phyloP scores from a whole-genome alignment of 2,113 vertebrate species.

The Marcusenius ussheri region DNA sequence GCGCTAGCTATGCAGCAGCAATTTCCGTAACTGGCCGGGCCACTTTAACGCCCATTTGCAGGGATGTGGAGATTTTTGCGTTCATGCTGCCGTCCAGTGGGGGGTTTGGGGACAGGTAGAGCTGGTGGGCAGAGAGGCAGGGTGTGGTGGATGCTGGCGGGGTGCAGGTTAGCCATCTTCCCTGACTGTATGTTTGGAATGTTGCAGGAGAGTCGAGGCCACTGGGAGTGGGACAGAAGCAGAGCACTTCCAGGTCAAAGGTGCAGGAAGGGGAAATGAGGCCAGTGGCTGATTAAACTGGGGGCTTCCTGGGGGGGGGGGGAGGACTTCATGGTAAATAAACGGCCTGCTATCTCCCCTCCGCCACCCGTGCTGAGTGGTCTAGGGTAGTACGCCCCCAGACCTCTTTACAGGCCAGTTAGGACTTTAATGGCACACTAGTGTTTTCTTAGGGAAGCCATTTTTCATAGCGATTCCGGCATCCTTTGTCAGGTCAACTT shows the following conservation, averaged over 20 bases:
- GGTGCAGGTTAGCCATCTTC: not conserved
- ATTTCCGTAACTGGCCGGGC: not conserved
- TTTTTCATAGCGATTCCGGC: not conserved
- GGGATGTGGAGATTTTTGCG: not conserved
- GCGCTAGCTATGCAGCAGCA: not conserved
- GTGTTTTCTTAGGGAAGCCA: not conserved
- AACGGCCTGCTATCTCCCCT: not conserved
- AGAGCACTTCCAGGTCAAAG: conserved; percentile 20
- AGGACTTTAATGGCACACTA: not conserved
- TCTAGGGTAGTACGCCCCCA: not conserved
- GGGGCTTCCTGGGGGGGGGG: not conserved
- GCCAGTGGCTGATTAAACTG: not conserved
- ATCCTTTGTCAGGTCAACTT: not conserved
- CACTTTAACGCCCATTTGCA: not conserved
- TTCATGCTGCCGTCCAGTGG: not conserved
- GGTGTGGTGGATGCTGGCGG: not conserved
- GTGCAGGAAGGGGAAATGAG: conserved; percentile 11
- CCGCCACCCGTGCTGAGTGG: not conserved
- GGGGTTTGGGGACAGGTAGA: not conserved
- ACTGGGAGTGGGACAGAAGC: conserved; percentile 11
- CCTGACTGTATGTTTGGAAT: conserved; percentile 25
- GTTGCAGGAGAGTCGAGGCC: conserved; percentile 21
- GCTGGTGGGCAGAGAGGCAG: not conserved
- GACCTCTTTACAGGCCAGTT: not conserved
- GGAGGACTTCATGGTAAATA: no score